phyloP scores from a whole-genome alignment of 2,888 invertebrate genomes.

The Schrankia costaestrigalis region DNA sequence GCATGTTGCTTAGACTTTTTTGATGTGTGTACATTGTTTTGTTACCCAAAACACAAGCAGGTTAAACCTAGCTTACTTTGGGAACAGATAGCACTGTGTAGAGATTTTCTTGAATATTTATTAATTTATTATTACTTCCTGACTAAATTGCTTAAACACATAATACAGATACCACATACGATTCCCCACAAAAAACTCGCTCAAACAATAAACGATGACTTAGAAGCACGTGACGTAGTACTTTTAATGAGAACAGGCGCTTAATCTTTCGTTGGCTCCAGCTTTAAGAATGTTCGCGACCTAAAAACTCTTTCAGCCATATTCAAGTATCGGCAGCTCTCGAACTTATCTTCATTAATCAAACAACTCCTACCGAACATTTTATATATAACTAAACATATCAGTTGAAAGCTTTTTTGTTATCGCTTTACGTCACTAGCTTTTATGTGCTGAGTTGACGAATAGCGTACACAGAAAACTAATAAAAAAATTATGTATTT shows the following conservation, averaged over 20 bases:
- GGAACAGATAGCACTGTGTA: too few relatives aligned
- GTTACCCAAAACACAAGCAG: too few relatives aligned
- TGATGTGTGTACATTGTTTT: too few relatives aligned
- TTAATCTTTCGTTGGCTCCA: slow-evolving; percentile 38
- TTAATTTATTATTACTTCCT: too few relatives aligned
- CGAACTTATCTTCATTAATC: slow-evolving; percentile 66
- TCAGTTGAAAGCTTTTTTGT: slow-evolving; percentile 16
- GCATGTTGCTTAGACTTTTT: too few relatives aligned
- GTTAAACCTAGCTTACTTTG: too few relatives aligned
- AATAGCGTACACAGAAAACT: background rate
- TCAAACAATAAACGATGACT: too few relatives aligned
- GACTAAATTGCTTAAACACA: too few relatives aligned
- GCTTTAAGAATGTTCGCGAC: slow-evolving; percentile 60
- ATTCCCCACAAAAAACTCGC: too few relatives aligned
- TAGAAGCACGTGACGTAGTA: slow-evolving; percentile 50
- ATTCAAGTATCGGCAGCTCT: slow-evolving; percentile 58
- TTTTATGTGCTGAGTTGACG: slow-evolving; percentile 1
- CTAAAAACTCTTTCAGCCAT: slow-evolving; percentile 59
- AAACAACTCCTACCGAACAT: slow-evolving; percentile 45
- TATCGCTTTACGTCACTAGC: slow-evolving; percentile 1
- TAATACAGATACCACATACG: too few relatives aligned
- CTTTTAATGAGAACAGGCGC: slow-evolving; percentile 51
- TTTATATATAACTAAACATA: slow-evolving; percentile 40
- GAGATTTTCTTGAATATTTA: too few relatives aligned
- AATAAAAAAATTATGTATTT: slow-evolving; percentile 30